These are phyloP conservation scores for Epinephelus moara DNA, from an alignment of 2,113 vertebrate species.

Conservation along the genomic window DNA sequence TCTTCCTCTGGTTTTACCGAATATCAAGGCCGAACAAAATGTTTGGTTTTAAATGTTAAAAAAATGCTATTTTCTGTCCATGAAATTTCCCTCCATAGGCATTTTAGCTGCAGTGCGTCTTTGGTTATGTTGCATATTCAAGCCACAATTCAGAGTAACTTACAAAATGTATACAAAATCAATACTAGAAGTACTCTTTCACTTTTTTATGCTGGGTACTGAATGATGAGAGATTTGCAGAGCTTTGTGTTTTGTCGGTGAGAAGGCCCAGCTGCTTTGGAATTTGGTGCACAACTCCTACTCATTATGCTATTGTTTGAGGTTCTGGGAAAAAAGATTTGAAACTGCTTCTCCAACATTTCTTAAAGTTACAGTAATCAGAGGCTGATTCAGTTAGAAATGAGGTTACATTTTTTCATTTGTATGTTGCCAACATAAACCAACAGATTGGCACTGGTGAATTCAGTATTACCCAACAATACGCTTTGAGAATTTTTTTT, in stretches of 20 bases:
- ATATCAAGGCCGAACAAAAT: neutral
- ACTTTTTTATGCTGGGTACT: neutral
- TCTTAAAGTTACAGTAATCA: neutral
- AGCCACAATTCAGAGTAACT: neutral
- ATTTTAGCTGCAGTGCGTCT: neutral
- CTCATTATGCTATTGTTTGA: neutral
- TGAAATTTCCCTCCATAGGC: neutral
- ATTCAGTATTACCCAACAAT: neutral
- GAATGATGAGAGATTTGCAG: neutral
- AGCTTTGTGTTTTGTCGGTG: neutral
- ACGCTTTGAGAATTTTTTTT: neutral
- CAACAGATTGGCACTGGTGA: neutral
- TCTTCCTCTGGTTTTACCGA: neutral
- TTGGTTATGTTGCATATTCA: neutral
- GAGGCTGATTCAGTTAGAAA: neutral
- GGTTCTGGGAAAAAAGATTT: neutral
- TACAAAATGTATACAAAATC: too few relatives aligned
- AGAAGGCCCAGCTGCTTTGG: neutral
- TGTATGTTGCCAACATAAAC: neutral
- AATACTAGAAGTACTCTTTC: too few relatives aligned
- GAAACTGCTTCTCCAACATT: neutral
- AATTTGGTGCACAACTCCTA: conserved; percentile 13
- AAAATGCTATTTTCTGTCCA: too few relatives aligned
- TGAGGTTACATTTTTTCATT: neutral
- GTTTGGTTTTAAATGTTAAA: neutral